A percentile compares a stretch with the other conserved stretches of the same genome.
Conservation (phyloP, 2,797 vertebrate species). For the Gouania willdenowi region DNA sequence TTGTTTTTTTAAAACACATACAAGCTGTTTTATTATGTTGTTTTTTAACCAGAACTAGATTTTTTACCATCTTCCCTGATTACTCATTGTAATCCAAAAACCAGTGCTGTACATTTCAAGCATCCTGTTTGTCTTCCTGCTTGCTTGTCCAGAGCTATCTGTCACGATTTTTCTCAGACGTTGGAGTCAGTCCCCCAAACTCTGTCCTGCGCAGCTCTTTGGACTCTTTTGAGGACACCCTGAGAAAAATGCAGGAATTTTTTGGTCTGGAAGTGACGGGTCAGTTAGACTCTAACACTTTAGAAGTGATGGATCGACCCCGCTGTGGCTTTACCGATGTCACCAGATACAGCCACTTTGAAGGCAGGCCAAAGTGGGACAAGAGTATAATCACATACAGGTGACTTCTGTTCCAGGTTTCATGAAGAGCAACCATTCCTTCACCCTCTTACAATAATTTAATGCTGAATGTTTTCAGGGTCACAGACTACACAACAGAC, state of each 20-base stretch:
- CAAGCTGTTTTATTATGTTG: too few relatives aligned
- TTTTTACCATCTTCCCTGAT: too few relatives aligned
- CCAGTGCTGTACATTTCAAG: neutral
- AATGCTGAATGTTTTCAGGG: too few relatives aligned
- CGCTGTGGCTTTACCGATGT: conserved; percentile 85
- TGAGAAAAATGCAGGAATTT: conserved; percentile 86
- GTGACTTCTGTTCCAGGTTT: conserved; percentile 29
- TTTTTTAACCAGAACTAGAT: too few relatives aligned
- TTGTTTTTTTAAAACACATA: too few relatives aligned
- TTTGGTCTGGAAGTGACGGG: conserved; percentile 82
- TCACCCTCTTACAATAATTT: neutral
- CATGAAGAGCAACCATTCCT: too few relatives aligned
- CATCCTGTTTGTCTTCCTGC: neutral
- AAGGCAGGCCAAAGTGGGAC: conserved; percentile 77
- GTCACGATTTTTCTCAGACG: conserved; percentile 39
- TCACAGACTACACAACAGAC: conserved; percentile 73
- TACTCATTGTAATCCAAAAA: too few relatives aligned
- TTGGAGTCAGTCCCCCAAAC: conserved; percentile 32
- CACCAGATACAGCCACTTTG: conserved; percentile 36
- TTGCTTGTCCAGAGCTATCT: conserved; percentile 33
- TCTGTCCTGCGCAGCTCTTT: conserved; percentile 20
- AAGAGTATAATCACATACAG: conserved; percentile 81
- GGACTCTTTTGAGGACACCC: conserved; percentile 43
- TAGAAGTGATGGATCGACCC: conserved; percentile 80
- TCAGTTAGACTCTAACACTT: conserved; percentile 71